These are phyloP conservation scores for Nemapogon koenigi DNA, from an alignment of 2,888 invertebrate genomes.

Conservation along the genomic window DNA sequence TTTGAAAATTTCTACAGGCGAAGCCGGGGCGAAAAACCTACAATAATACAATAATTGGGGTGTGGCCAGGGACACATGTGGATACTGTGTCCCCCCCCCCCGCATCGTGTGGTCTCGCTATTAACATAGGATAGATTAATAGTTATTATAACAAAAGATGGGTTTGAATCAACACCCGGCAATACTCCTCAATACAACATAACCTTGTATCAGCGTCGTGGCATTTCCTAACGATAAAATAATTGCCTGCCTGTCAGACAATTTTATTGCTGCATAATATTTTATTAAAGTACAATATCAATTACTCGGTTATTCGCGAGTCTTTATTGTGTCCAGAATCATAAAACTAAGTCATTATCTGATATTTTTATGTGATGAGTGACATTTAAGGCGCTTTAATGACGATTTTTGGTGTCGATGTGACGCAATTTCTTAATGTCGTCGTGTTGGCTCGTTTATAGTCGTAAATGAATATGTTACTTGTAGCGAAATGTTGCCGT, in stretches of 20 bases:
- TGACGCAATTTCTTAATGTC: conserved; percentile 1
- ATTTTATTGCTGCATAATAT: conserved; percentile 5
- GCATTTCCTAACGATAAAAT: conserved; percentile 41
- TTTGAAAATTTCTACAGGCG: too few relatives aligned
- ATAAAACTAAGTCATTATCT: conserved; percentile 5
- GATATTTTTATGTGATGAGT: conserved; percentile 11
- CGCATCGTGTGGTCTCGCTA: too few relatives aligned
- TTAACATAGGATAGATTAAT: too few relatives aligned
- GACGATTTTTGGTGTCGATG: background rate
- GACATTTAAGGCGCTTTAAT: conserved; percentile 9
- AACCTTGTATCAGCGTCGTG: conserved; percentile 29
- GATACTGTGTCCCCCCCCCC: too few relatives aligned
- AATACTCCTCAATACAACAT: too few relatives aligned
- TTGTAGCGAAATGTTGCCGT: too few relatives aligned
- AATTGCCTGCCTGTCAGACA: conserved; percentile 23
- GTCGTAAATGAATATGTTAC: conserved; percentile 4
- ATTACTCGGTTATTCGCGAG: conserved; percentile 7
- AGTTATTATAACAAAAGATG: too few relatives aligned
- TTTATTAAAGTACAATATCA: conserved; percentile 8
- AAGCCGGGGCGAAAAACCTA: too few relatives aligned
- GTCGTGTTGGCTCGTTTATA: background rate
- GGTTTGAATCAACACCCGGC: too few relatives aligned
- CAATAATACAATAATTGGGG: too few relatives aligned
- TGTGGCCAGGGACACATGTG: too few relatives aligned
- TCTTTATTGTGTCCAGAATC: conserved; percentile 1